Evolutionary conservation across 2,797 vertebrate species (phyloP).

Genomic region (Acipenser oxyrinchus): DNA sequence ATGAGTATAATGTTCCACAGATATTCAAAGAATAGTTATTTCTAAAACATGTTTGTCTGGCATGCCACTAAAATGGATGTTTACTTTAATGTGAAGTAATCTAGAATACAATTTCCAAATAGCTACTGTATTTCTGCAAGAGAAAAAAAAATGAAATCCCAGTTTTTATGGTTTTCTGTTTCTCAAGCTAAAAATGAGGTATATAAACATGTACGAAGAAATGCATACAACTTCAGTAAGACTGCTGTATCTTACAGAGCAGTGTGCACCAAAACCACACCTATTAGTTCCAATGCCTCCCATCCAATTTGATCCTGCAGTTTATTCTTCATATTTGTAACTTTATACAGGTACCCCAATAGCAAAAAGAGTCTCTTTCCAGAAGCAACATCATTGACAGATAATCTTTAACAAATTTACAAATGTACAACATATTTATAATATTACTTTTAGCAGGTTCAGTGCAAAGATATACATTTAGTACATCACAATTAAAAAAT

Average conservation of each 20-base stretch:
- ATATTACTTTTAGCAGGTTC: constrained; percentile 85
- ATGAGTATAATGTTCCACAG: too few relatives aligned
- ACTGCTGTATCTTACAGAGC: constrained; percentile 21
- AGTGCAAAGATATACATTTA: constrained; percentile 99
- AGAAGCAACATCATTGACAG: constrained; percentile 54
- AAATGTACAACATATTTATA: constrained; percentile 98
- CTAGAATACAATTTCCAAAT: constrained; percentile 15
- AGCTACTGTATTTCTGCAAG: not conserved
- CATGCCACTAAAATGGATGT: too few relatives aligned
- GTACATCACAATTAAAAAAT: constrained; percentile 73
- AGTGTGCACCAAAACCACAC: too few relatives aligned
- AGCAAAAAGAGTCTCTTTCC: constrained; percentile 36
- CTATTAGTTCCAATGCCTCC: too few relatives aligned
- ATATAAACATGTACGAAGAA: constrained; percentile 50
- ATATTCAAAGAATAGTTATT: too few relatives aligned
- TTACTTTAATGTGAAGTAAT: not conserved
- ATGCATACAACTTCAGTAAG: constrained; percentile 38
- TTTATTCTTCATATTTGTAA: constrained; percentile 33
- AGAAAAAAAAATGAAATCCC: constrained; percentile 3
- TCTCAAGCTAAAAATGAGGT: constrained; percentile 58
- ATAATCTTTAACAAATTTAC: constrained; percentile 90
- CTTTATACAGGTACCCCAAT: constrained; percentile 34
- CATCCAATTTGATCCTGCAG: constrained; percentile 24
- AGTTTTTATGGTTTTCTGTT: constrained; percentile 27
- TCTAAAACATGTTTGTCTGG: too few relatives aligned